Conservation (phyloP, 2,797 vertebrate species). For the Myotis pilosus region DNA sequence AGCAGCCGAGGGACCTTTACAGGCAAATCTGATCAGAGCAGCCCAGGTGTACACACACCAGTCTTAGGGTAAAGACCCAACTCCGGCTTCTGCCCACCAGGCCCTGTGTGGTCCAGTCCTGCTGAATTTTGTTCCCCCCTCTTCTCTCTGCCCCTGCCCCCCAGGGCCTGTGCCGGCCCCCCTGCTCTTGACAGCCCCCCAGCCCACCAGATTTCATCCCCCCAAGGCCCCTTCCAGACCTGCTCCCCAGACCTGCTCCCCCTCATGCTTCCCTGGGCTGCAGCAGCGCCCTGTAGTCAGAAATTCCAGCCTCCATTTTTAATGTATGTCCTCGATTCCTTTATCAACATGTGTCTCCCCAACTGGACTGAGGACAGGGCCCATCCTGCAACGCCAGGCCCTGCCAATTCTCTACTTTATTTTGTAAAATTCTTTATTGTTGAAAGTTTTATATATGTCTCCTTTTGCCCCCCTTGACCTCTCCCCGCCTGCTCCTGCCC, state of each 20-base stretch:
- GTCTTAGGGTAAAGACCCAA: not conserved
- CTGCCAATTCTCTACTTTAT: no score
- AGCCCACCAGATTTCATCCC: not conserved
- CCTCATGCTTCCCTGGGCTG: accelerated
- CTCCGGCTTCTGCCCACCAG: not conserved
- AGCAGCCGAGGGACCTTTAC: not conserved
- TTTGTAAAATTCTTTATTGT: no score
- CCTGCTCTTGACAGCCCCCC: not conserved
- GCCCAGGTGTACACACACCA: not conserved
- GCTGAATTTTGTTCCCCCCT: no score
- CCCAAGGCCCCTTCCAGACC: not conserved
- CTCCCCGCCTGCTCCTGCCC: no score
- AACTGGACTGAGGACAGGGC: accelerated
- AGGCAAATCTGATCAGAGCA: not conserved
- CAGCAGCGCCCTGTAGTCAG: not conserved
- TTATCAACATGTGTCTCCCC: not conserved
- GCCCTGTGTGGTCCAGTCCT: no score
- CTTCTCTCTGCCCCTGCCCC: not conserved
- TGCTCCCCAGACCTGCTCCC: accelerated
- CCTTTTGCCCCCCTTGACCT: no score
- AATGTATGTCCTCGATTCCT: not conserved
- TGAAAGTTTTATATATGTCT: no score
- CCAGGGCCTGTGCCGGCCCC: not conserved
- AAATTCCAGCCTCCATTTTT: not conserved
- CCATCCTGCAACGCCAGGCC: no score